Evolutionary conservation across 2,113 vertebrate genomes (phyloP).

Genomic region (Pelmatolapia mariae): DNA sequence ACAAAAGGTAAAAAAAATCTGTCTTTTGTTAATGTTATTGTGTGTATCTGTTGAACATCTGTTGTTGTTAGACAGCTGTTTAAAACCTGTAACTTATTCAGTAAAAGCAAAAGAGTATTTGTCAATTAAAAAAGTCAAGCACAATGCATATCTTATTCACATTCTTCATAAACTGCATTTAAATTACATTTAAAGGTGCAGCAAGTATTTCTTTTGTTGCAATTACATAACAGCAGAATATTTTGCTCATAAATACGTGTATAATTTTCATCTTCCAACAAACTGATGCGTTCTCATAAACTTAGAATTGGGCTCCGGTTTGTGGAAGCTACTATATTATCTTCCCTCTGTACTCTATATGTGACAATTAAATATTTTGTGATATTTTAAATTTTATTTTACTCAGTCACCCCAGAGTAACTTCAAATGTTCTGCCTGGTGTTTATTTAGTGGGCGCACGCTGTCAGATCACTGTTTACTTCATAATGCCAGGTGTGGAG

Average conservation of each 20-base stretch:
- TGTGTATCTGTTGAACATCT: background rate
- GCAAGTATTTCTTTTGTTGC: accelerated
- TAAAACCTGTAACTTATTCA: accelerated
- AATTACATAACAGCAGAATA: background rate
- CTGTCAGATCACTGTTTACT: background rate
- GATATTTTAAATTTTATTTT: background rate
- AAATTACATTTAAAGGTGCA: background rate
- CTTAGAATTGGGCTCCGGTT: accelerated
- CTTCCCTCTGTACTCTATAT: background rate
- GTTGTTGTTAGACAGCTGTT: background rate
- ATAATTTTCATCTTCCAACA: background rate
- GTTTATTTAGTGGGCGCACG: background rate
- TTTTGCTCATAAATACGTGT: background rate
- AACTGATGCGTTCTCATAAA: background rate
- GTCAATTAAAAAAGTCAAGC: background rate
- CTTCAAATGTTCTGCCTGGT: background rate
- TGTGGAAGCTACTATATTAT: background rate
- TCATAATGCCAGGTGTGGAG: background rate
- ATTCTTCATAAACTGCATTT: background rate
- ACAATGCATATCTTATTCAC: background rate
- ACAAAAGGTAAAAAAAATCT: background rate
- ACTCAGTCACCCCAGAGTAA: background rate
- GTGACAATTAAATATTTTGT: background rate
- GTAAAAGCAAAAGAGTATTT: background rate
- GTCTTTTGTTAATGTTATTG: background rate